A percentile compares a stretch with the other conserved stretches of the same genome.
These are phyloP conservation scores for Prosapia bicincta DNA, from an alignment of 2,888 invertebrate species.

Conservation along the genomic window DNA sequence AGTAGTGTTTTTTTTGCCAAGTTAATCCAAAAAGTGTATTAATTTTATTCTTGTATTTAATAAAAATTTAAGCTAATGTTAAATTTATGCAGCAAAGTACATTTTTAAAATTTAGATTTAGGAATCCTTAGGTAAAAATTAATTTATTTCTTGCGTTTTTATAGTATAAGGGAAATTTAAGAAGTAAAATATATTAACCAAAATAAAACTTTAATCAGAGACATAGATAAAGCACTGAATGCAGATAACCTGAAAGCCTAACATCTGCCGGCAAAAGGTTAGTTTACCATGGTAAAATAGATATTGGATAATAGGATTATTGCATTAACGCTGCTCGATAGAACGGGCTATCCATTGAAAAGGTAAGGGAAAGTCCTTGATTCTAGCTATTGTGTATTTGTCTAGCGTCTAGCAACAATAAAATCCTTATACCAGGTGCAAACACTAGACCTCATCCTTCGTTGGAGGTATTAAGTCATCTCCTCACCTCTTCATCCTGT, in stretches of 20 bases:
- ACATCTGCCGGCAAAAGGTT: not conserved
- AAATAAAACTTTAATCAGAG: too few species aligned
- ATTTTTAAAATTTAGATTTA: too few species aligned
- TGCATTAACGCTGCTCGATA: not conserved
- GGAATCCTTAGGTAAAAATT: too few species aligned
- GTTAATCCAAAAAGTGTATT: too few species aligned
- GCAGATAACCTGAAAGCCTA: not conserved
- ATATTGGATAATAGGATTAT: not conserved
- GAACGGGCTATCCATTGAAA: not conserved
- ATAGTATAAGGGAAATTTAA: too few species aligned
- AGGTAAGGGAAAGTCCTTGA: not conserved
- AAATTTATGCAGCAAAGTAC: too few species aligned
- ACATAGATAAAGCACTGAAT: too few species aligned
- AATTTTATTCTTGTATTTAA: too few species aligned
- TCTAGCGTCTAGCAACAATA: not conserved
- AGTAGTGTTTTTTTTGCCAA: too few species aligned
- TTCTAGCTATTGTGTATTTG: not conserved
- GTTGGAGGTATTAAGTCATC: not conserved
- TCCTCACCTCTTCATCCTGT: not conserved
- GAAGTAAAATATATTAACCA: too few species aligned
- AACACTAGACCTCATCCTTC: not conserved
- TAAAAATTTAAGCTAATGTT: too few species aligned
- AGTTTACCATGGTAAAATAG: not conserved
- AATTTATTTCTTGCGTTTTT: too few species aligned
- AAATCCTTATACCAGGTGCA: not conserved